Base-by-base conservation (phyloP, 1,140 invertebrate species). In the Bicyclus anynana region DNA sequence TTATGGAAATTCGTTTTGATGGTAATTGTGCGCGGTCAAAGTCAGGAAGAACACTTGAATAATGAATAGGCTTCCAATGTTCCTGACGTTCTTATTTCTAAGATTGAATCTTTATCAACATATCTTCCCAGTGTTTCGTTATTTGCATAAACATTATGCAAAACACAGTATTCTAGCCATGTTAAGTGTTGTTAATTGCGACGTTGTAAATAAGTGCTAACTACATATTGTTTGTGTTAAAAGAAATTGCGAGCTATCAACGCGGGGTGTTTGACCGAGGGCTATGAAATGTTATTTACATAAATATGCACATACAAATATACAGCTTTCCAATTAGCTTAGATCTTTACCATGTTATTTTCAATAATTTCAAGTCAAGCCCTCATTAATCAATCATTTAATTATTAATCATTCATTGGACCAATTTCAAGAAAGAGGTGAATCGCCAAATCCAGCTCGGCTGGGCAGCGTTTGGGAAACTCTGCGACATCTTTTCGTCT, bases 131-230 rank as follows among this genome's bases (percentile, higher is more conserved):
- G 59, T 55, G 44, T 70, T 70, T 71, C 59, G 66, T 63, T 64
- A 71, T 77, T 75, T 73, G 68, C 72, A 77, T 77, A 70, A 37
- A 55, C 29, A 42, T 21, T 54, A 66, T 65, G 67, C 46, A 55
- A 57, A 62, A 53, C 51, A 9, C 14, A 26, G 21, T 20, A 49
- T 60, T 62, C n/a, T 27, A 40, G 51, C 5, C 49, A 26, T 27
- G 57, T 53, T 49, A 53, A 59, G 33, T 59, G 37, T 59, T 4
- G 57, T 53, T 59, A 59, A 59, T 59, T 53, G 35, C 51, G 13
- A 29, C 51, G 27, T 59, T 44, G 37, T 53, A 47, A 59, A 59
- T 46, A 48, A 53, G 33, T 59, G 50, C 44, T 59, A 59, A 59
- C 57, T 48, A 53, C 42, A 48, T 53, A 53, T 59, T 59, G 44